Percentiles rank a stretch among this genome's conserved stretches.
phyloP scores from a whole-genome alignment of 2,888 invertebrate genomes.

The Ametastegia equiseti region DNA sequence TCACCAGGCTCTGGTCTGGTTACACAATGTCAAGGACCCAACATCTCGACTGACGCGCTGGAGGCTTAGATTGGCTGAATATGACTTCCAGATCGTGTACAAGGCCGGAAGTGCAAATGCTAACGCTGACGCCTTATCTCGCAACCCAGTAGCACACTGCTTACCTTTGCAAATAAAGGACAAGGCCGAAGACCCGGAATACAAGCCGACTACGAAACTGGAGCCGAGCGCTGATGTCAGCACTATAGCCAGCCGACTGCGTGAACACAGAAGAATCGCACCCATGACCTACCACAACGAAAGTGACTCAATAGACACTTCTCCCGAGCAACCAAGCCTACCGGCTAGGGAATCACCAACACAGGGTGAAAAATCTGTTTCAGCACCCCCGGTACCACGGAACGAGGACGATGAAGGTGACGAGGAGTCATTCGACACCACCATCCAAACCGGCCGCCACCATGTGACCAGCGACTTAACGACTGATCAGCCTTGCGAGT shows the following conservation, averaged over 20 bases:
- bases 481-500: background rate
- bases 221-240: background rate
- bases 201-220: background rate
- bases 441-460: background rate
- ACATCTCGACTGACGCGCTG: background rate
- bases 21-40: background rate
- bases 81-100: background rate
- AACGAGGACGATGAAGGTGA: background rate
- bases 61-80: background rate
- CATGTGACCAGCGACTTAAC: too few relatives aligned
- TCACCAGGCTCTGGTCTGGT: background rate
- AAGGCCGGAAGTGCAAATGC: background rate
- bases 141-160: background rate
- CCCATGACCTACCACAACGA: background rate
- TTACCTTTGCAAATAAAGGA: background rate
- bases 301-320: background rate
- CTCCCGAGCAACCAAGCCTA: background rate
- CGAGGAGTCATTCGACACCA: background rate
- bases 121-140: background rate
- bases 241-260: background rate
- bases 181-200: background rate
- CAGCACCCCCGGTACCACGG: too few relatives aligned
- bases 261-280: background rate
- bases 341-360: background rate
- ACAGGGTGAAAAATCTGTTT: background rate